phyloP scores from a whole-genome alignment of 2,888 invertebrate genomes.

The Watsonalla binaria region DNA sequence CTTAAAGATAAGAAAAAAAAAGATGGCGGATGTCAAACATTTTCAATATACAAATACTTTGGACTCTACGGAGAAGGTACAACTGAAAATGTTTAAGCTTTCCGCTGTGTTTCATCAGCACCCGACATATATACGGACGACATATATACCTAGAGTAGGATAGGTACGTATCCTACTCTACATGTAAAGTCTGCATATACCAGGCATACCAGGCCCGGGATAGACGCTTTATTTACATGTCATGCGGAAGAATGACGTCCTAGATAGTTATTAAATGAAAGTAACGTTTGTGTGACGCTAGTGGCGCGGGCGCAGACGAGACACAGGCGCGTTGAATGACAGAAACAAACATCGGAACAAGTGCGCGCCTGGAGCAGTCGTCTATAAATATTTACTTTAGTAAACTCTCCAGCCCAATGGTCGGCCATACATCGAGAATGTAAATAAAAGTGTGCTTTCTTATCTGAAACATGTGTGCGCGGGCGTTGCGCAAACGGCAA shows the following conservation, averaged over 20 bases:
- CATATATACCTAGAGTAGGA: too few species aligned
- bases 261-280: conserved; percentile 44
- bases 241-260: conserved; percentile 27
- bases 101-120: too few species aligned
- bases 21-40: too few species aligned
- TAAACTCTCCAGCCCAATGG: conserved; percentile 73
- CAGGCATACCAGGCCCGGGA: neutral
- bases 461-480: conserved; percentile 64
- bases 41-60: too few species aligned
- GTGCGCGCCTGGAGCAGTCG: conserved; percentile 52
- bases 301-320: conserved; percentile 32
- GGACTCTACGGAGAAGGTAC: too few species aligned
- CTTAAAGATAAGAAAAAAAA: too few species aligned
- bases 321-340: conserved; percentile 63
- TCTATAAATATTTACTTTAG: conserved; percentile 78
- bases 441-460: conserved; percentile 74
- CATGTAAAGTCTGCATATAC: neutral
- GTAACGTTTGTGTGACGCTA: conserved; percentile 33
- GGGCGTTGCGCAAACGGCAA: conserved; percentile 60
- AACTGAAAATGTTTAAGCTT: too few species aligned
- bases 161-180: neutral
- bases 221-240: conserved; percentile 5
- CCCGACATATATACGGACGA: too few species aligned
- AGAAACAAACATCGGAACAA: conserved; percentile 74
- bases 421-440: conserved; percentile 57